Evolutionary conservation across 2,888 invertebrate species (phyloP).

Genomic region (Melinaea menophilus): DNA sequence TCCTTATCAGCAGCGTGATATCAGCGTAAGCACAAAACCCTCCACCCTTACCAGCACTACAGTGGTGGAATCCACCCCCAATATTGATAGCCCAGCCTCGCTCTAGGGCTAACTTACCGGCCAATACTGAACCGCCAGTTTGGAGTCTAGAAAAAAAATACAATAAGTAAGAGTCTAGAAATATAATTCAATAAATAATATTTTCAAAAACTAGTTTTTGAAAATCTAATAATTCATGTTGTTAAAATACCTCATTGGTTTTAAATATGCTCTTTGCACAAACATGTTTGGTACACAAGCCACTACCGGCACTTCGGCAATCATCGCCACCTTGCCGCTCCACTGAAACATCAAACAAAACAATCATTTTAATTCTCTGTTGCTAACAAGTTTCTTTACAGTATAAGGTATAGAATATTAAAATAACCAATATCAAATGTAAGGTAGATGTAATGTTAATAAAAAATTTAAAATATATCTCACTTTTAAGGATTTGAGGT

Average conservation of each 20-base stretch:
- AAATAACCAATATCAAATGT: neutral
- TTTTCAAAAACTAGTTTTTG: neutral
- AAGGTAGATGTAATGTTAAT: constrained; percentile 2
- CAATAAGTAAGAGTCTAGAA: neutral
- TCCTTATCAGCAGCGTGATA: constrained; percentile 86
- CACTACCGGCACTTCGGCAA: constrained; percentile 87
- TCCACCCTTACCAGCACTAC: constrained; percentile 84
- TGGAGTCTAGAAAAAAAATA: constrained; percentile 74
- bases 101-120: constrained; percentile 88
- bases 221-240: constrained; percentile 7
- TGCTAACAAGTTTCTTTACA: no score
- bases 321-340: constrained; percentile 87
- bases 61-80: constrained; percentile 95
- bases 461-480: constrained; percentile 31
- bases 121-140: constrained; percentile 90
- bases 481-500: constrained; percentile 86
- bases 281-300: constrained; percentile 86
- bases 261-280: constrained; percentile 85
- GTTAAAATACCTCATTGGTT: constrained; percentile 83
- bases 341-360: constrained; percentile 72
- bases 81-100: constrained; percentile 93
- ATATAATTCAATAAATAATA: neutral
- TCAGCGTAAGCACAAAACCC: constrained; percentile 96
- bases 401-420: no score
- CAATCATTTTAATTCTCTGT: neutral